Conservation (phyloP, 2,888 invertebrate species). For the Melanargia galathea region DNA sequence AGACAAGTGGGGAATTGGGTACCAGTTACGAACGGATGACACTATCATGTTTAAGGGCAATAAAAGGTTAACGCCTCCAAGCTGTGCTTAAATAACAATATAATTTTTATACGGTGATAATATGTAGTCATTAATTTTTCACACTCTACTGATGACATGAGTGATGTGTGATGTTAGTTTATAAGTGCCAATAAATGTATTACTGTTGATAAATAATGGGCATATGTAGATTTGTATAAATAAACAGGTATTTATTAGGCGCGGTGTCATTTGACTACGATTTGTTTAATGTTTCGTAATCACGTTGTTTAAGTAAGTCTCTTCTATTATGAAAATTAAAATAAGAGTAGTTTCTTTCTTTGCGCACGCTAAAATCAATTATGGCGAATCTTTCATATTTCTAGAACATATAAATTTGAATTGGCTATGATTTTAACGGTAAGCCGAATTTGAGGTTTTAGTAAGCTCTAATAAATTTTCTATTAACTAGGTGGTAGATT, state of each 20-base stretch:
- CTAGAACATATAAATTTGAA: too few species aligned
- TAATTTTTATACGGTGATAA: constrained; percentile 7
- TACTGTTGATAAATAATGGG: constrained; percentile 6
- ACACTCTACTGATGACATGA: constrained; percentile 7
- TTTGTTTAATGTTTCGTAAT: neutral
- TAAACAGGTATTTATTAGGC: constrained; percentile 1
- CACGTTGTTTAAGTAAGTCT: too few species aligned
- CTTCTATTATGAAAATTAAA: too few species aligned
- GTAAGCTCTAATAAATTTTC: too few species aligned
- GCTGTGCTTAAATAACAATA: neutral
- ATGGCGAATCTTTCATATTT: too few species aligned
- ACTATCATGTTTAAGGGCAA: neutral
- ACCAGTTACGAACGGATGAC: neutral
- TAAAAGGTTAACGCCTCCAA: constrained; percentile 4
- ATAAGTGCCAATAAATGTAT: constrained; percentile 14
- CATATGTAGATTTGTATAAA: neutral
- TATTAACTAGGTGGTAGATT: too few species aligned
- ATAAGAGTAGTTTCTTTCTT: too few species aligned
- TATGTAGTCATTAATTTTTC: neutral
- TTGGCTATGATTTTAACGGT: too few species aligned
- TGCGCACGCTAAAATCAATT: too few species aligned
- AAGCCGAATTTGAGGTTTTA: too few species aligned
- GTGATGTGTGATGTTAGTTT: neutral
- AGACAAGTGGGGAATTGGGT: constrained; percentile 13
- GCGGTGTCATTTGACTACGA: neutral